Evolutionary conservation across 1,140 invertebrate species (phyloP).

Genomic region (Heliconius himera): DNA sequence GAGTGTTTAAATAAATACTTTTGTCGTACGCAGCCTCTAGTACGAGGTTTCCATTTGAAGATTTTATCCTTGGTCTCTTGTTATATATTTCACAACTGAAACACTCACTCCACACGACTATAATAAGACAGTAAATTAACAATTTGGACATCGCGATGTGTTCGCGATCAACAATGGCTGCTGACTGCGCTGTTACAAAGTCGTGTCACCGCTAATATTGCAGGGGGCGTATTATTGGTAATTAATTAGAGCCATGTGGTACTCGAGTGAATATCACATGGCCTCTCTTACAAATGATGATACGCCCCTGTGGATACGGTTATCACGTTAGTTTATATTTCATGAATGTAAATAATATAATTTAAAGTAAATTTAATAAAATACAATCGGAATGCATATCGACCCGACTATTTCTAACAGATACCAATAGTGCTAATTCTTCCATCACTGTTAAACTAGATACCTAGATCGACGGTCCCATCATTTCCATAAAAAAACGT

Average conservation of each 20-base stretch:
- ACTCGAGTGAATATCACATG: neutral
- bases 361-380: too few species aligned
- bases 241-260: slow-evolving; percentile 14
- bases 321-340: neutral
- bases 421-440: too few species aligned
- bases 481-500: too few species aligned
- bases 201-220: neutral
- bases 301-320: neutral
- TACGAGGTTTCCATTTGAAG: slow-evolving; percentile 84
- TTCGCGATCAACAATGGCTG: slow-evolving; percentile 11
- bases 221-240: slow-evolving; percentile 20
- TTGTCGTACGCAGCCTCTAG: slow-evolving; percentile 84
- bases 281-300: neutral
- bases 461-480: too few species aligned
- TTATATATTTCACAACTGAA: slow-evolving; percentile 57
- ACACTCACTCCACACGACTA: slow-evolving; percentile 47
- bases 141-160: slow-evolving; percentile 51
- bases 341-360: neutral
- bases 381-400: too few species aligned
- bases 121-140: slow-evolving; percentile 43
- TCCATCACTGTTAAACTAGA: too few species aligned
- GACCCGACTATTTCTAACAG: too few species aligned
- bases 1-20: slow-evolving; percentile 85
- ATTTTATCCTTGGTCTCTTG: slow-evolving; percentile 84
- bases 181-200: slow-evolving; percentile 4